A percentile compares a stretch with the other conserved stretches of the same genome.
Evolutionary conservation across 2,113 vertebrate species (phyloP).

Genomic region (Tiliqua scincoides): DNA sequence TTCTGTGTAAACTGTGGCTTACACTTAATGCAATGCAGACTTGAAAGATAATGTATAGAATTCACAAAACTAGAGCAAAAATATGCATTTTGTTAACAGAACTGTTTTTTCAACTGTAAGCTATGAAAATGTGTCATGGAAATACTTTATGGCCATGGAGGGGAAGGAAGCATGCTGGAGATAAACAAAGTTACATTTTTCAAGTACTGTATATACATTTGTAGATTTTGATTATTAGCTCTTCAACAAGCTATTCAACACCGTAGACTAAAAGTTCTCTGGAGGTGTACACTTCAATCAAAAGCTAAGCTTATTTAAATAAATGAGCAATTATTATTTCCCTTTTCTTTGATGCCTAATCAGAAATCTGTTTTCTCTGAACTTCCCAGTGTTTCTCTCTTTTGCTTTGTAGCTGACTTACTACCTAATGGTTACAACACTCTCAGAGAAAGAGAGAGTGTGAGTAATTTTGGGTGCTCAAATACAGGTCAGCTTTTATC

Average conservation of each 20-base stretch:
- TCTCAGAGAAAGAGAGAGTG: conserved; percentile 16
- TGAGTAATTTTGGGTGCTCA: conserved; percentile 18
- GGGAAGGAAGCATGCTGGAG: conserved; percentile 14
- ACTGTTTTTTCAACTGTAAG: conserved; percentile 39
- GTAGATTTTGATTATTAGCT: conserved; percentile 46
- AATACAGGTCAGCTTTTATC: conserved; percentile 45
- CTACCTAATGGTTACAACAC: conserved; percentile 19
- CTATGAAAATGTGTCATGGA: conserved; percentile 42
- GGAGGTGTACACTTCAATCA: conserved; percentile 46
- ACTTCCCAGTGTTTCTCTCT: neutral
- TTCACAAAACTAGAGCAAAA: conserved; percentile 30
- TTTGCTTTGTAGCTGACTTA: conserved; percentile 37
- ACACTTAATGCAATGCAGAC: conserved; percentile 39
- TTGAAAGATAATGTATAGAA: conserved; percentile 41
- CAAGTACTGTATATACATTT: conserved; percentile 33
- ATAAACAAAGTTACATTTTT: conserved; percentile 32
- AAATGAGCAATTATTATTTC: conserved; percentile 43
- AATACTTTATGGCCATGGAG: conserved; percentile 22
- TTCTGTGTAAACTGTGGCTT: conserved; percentile 53
- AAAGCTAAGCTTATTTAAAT: conserved; percentile 58
- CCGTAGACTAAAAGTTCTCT: conserved; percentile 43
- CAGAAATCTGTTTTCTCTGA: conserved; percentile 47
- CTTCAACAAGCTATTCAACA: conserved; percentile 45
- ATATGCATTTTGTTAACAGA: conserved; percentile 42
- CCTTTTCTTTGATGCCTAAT: conserved; percentile 35